Evolutionary conservation across 2,797 vertebrate genomes (phyloP).

Genomic region (Harpagifer antarcticus): DNA sequence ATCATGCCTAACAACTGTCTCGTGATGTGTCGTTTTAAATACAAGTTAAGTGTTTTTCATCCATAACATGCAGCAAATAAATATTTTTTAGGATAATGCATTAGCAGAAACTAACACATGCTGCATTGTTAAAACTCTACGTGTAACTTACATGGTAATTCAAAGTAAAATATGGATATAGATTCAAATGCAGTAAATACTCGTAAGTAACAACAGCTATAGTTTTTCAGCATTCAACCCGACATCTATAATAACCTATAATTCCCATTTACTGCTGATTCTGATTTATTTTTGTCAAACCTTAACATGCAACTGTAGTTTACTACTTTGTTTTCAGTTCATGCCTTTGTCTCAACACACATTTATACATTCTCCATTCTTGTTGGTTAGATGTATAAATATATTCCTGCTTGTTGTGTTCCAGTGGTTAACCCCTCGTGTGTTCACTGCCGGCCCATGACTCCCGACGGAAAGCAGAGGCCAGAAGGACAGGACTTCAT

Average conservation of each 20-base stretch:
- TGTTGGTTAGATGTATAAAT: background rate
- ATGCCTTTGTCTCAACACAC: background rate
- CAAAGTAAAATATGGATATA: no score
- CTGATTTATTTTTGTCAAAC: background rate
- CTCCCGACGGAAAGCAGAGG: conserved; percentile 89
- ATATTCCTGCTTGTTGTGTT: conserved; percentile 21
- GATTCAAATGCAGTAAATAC: no score
- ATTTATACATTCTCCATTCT: background rate
- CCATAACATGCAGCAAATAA: background rate
- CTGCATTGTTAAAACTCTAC: no score
- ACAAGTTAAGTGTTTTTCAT: background rate
- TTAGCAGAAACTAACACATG: background rate
- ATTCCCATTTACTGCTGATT: background rate
- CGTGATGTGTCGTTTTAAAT: background rate
- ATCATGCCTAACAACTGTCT: conserved; percentile 23
- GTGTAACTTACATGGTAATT: no score
- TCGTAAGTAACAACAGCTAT: no score
- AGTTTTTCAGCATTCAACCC: background rate
- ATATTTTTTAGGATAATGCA: background rate
- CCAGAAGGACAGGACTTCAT: conserved; percentile 93
- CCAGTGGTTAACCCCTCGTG: conserved; percentile 90
- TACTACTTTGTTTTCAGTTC: background rate
- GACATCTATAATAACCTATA: background rate
- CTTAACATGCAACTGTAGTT: background rate
- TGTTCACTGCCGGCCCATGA: conserved; percentile 90